Conservation (phyloP, 2,888 invertebrate species). For the Electrophaes corylata region DNA sequence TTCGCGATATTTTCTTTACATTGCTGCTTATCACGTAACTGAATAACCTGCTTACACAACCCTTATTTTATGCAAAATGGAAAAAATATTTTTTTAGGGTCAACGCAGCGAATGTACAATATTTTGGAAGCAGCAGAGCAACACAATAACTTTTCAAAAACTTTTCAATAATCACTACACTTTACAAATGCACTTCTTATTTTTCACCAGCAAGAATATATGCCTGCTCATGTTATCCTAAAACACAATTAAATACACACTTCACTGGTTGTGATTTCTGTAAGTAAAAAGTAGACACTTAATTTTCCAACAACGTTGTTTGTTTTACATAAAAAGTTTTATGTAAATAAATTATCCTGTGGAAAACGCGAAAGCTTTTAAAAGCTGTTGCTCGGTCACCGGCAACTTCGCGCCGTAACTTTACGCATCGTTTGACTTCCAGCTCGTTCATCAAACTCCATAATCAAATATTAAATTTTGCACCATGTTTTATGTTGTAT, state of each 20-base stretch:
- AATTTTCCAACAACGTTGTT: conserved; percentile 2
- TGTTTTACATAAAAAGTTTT: conserved; percentile 20
- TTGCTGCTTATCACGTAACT: conserved; percentile 40
- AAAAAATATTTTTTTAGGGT: conserved; percentile 9
- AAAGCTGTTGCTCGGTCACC: conserved; percentile 31
- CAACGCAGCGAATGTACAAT: too few species aligned
- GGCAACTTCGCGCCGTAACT: conserved; percentile 26
- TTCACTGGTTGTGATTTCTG: background rate
- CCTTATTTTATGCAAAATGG: conserved; percentile 40
- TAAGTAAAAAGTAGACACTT: conserved; percentile 4
- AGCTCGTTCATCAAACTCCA: conserved; percentile 35
- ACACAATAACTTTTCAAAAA: conserved; percentile 41
- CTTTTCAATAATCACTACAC: too few species aligned
- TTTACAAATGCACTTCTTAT: too few species aligned
- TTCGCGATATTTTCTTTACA: conserved; percentile 41
- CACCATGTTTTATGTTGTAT: conserved; percentile 7
- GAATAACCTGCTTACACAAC: conserved; percentile 38
- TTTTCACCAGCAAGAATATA: too few species aligned
- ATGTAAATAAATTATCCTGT: conserved; percentile 20
- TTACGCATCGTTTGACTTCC: conserved; percentile 33
- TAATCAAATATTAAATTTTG: conserved; percentile 27
- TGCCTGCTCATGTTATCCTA: too few species aligned
- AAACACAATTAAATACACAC: background rate
- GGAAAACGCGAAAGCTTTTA: conserved; percentile 33
- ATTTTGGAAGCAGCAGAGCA: conserved; percentile 39